Evolutionary conservation across 2,113 vertebrate genomes (phyloP), one percentile per base, ranked within the genome.

Genomic region (Macrotus californicus): DNA sequence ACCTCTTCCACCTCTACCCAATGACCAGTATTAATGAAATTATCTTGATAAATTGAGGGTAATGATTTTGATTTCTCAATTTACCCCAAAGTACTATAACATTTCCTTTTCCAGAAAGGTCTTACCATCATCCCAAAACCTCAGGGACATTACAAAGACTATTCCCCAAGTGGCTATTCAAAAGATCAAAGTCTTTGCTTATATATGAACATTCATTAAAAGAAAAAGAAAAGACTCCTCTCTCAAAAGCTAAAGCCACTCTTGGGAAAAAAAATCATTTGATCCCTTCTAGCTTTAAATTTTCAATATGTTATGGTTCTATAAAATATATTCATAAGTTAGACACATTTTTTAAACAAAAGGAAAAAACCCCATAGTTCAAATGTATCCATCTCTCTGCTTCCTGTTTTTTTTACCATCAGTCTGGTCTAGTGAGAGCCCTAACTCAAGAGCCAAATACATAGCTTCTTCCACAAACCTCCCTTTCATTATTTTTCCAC

Each of bases 151-250:
- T 56, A 15, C 26, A 89, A 54, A 91, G 46, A 77, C 50, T 3
- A 73, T 82, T 82, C 61, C 77, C 24, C 92, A 88, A 73, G 66
- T 67, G 36, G 6, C 36, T 52, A 82, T n/a, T 59, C 52, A 72
- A 82, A 96, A 70, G n/a, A 87, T 66, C 73, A 89, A 76, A 83
- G 93, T 66, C 48, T 93, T 94, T 94, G 72, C 56, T 85, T 95
- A 88, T 34, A 81, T 61, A 70, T 36, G 87, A 76, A 67, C 39
- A 95, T 87, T 94, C 41, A 48, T 89, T 83, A 72, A 76, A 84
- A 98, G 80, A 56, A 95, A 70, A 46, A 67, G 76, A 31, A 34
- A 64, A 90, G 79, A 6, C 34, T 79, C 24, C 16, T 82, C 11
- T 73, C 69, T 87, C 64, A 86, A 90, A 72, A 91, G n/a, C 41